Conservation (phyloP, 2,888 invertebrate species). For the Schizaphis graminum region DNA sequence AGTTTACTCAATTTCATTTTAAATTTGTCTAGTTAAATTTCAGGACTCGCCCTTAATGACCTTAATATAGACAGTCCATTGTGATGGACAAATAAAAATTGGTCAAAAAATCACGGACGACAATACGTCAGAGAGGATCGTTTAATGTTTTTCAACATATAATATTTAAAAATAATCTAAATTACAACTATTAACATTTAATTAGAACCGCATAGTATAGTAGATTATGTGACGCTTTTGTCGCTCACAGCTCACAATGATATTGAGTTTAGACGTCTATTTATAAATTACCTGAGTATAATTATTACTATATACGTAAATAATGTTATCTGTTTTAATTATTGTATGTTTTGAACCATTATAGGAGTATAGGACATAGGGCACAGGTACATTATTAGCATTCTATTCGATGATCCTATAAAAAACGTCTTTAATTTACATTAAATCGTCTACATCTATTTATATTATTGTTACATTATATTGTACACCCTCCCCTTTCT, state of each 20-base stretch:
- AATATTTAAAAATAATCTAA: constrained; percentile 17
- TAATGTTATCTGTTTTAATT: not conserved
- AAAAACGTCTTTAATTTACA: not conserved
- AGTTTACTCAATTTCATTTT: not conserved
- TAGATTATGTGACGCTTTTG: not conserved
- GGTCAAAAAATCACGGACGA: not conserved
- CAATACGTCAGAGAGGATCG: not conserved
- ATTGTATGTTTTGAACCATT: not conserved
- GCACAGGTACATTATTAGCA: not conserved
- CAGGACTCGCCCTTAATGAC: not conserved
- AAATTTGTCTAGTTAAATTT: constrained; percentile 2
- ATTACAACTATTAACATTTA: constrained; percentile 21
- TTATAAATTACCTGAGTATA: constrained; percentile 9
- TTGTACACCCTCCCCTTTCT: not conserved
- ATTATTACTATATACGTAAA: not conserved
- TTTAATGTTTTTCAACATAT: not conserved
- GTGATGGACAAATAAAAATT: not conserved
- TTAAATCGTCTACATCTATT: not conserved
- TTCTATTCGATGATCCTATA: not conserved
- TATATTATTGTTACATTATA: not conserved
- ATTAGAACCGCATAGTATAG: not conserved
- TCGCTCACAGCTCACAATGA: not conserved
- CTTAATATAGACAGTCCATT: not conserved
- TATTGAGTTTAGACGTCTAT: not conserved
- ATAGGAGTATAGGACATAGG: not conserved